phyloP scores from a whole-genome alignment of 2,888 invertebrate species.

The Limnephilus auricula region DNA sequence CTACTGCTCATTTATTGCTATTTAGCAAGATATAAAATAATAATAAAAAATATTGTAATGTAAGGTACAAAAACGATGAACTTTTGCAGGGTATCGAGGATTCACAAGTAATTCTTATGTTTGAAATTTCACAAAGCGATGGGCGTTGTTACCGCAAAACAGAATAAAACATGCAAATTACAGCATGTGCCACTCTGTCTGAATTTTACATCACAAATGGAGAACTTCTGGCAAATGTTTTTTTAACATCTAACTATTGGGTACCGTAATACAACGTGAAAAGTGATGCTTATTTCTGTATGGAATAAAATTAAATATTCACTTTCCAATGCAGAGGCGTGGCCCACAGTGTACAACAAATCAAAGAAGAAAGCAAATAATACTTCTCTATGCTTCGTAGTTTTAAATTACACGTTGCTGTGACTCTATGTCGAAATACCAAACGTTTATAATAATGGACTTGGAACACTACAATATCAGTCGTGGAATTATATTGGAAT shows the following conservation, averaged over 20 bases:
- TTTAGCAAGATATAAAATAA: too few species aligned
- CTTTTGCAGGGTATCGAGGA: not conserved
- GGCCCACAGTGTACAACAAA: not conserved
- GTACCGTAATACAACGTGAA: not conserved
- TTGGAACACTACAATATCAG: not conserved
- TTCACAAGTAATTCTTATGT: not conserved
- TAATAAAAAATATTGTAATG: not conserved
- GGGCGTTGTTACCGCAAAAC: not conserved
- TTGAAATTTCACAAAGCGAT: not conserved
- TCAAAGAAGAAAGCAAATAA: constrained; percentile 7
- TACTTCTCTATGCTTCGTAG: constrained; percentile 9
- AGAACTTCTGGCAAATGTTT: not conserved
- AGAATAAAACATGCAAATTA: not conserved
- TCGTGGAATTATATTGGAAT: not conserved
- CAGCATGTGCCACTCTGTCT: not conserved
- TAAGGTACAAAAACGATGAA: not conserved
- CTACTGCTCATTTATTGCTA: too few species aligned
- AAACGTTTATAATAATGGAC: constrained; percentile 2
- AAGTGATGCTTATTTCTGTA: not conserved
- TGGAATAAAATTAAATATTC: constrained; percentile 6
- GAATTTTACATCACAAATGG: not conserved
- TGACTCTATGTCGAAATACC: not conserved
- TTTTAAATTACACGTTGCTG: constrained; percentile 11
- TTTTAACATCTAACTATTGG: not conserved
- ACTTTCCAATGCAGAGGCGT: constrained; percentile 20